Evolutionary conservation across 1,140 invertebrate genomes (phyloP), one percentile per base, ranked within the genome.

Genomic region (Diorhabda sublineata): DNA sequence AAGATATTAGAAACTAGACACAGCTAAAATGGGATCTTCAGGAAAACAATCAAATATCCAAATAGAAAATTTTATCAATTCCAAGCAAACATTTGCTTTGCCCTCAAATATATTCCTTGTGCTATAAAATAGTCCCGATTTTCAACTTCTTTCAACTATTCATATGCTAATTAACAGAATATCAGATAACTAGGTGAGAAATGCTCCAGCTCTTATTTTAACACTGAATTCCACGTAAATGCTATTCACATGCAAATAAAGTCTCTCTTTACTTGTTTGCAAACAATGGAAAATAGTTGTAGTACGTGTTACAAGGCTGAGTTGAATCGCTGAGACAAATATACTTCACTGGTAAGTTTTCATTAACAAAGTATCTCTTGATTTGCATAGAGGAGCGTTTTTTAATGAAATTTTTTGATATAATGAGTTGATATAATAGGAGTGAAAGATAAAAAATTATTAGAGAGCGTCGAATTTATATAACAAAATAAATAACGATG

Each of bases 181-280:
- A 71, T 71, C 70, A 44, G 70, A 71, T 71, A 71, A 71, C 67
- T 63, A 71, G 70, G 70, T 71, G 70, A 71, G 67, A 71, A 71
- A 66, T 9, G 58, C 44, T 4, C 26, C 11, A 43, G 59, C 8
- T 61, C n/a, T 61, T 61, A 42, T 52, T 52, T 52, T 52, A 52
- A 52, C 47, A 41, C 9, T 2, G 59, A 41, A 43, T 61, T 43
- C 59, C 59, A 61, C 59, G 59, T 42, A 61, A 9, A 43, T 11
- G 59, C 42, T 11, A 61, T 61, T 61, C 59, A 61, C 43, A 61
- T 61, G 59, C 59, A 61, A 61, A 61, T 61, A 61, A 42, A 7
- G 59, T 60, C 58, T 60, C 6, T 42, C 58, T 60, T 60, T 11
- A 60, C 42, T 60, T 6, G 58, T 6, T 7, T 11, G 58, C 58